phyloP scores from a whole-genome alignment of 1,140 invertebrate genomes.

The Chrysomallon squamiferum region DNA sequence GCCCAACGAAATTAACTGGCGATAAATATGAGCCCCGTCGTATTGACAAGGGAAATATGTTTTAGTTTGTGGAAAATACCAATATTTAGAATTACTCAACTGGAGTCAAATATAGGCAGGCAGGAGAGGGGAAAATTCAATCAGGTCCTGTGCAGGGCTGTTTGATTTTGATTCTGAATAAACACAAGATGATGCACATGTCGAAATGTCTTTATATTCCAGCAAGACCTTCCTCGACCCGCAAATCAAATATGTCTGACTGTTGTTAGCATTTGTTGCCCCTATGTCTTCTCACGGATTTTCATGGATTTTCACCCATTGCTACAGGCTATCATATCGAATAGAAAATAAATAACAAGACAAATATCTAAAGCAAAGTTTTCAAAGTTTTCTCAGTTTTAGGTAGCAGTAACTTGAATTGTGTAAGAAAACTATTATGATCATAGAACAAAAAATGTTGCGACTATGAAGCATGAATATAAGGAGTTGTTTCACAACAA shows the following conservation, averaged over 20 bases:
- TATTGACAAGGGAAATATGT: conserved; percentile 28
- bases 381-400: no score
- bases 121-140: conserved; percentile 7
- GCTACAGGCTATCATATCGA: no score
- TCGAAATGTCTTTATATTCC: conserved; percentile 4
- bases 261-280: conserved; percentile 1
- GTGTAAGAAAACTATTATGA: no score
- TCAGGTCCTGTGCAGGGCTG: conserved; percentile 5
- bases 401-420: no score
- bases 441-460: no score
- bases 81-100: conserved; percentile 27
- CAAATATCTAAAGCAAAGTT: no score
- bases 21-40: conserved; percentile 20
- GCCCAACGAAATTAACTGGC: conserved; percentile 24
- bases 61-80: conserved; percentile 26
- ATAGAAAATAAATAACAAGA: no score
- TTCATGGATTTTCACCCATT: no score
- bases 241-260: conserved; percentile 11
- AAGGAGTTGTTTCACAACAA: no score
- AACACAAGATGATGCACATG: conserved; percentile 13
- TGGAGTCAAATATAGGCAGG: conserved; percentile 6
- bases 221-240: conserved; percentile 11
- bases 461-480: no score
- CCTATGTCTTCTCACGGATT: not conserved
- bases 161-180: conserved; percentile 19